Base-by-base conservation (phyloP, 2,888 invertebrate genomes). In the Caenorhabditis becei region DNA sequence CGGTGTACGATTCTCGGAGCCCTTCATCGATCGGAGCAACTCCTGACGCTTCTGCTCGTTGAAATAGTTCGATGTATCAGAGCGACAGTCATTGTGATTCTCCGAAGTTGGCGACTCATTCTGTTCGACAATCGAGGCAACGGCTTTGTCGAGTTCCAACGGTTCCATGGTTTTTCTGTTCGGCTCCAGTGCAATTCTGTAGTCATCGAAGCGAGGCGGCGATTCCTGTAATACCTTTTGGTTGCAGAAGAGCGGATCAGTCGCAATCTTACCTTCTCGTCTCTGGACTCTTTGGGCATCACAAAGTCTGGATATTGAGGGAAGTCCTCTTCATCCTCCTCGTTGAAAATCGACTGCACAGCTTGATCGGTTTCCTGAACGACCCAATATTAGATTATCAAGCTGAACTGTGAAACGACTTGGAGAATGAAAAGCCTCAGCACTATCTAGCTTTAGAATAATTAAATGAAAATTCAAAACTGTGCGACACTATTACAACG, bases 311-410 rank as follows among this genome's bases (percentile, higher is more conserved):
- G 82, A 66, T 80, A 82, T 23, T 78, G 66, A 5, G 80, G 80
- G 41, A 49, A 51, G n/a, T 82, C 83, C 0, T 71, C 62, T 14
- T 70, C 75, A 14, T 82, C 83, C 16, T 84, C 84, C 28, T 84
- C 84, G 53, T 84, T 82, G 47, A 83, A 83, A 16, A 84, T 83
- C 24, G 84, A 82, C 44, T 77, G 79, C 24, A 77, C 82, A 16
- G 83, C 82, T 32, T 72, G 51, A 44, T 77, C 72, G 1, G 81
- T 79, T 69, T 83, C 83, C 83, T 83, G 66, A 20, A 83, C 16
- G 44, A 44, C n/a, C n/a, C n/a, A 41, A 32, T 32, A 7, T 7
- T 10, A 32, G 32, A 32, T n/a, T n/a, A n/a, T n/a, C n/a, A n/a
- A n/a, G n/a, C n/a, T n/a, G n/a, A n/a, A n/a, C n/a, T n/a, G n/a